A percentile compares a stretch with the other conserved stretches of the same genome.
These are phyloP conservation scores for Seira sanloemensis DNA, from an alignment of 2,888 invertebrate genomes.

Conservation along the genomic window DNA sequence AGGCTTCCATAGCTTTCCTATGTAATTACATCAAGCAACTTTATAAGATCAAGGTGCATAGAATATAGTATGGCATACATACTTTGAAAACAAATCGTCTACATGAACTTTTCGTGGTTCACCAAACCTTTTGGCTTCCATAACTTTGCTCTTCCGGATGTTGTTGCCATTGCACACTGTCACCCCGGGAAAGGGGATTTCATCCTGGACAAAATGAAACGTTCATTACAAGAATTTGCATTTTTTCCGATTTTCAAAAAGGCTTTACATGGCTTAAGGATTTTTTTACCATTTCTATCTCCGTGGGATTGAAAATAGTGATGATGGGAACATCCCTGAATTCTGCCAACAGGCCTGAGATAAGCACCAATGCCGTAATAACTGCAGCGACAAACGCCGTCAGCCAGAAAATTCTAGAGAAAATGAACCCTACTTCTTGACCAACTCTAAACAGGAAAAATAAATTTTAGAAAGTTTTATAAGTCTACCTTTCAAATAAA, in stretches of 20 bases:
- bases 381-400: constrained; percentile 51
- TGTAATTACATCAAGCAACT: background rate
- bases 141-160: constrained; percentile 55
- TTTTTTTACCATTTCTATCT: constrained; percentile 32
- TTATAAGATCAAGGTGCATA: too few species aligned
- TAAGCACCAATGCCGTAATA: constrained; percentile 41
- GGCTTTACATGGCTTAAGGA: too few species aligned
- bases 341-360: constrained; percentile 54
- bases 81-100: too few species aligned
- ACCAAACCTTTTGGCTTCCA: constrained; percentile 45
- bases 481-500: constrained; percentile 63
- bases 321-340: constrained; percentile 65
- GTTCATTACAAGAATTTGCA: background rate
- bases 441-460: too few species aligned
- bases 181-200: constrained; percentile 69
- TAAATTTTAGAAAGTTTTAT: background rate
- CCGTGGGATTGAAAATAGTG: constrained; percentile 61
- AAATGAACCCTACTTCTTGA: background rate
- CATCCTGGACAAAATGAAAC: background rate
- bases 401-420: constrained; percentile 67
- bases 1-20: background rate
- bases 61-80: too few species aligned
- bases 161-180: constrained; percentile 71
- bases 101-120: too few species aligned
- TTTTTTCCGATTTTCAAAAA: background rate